Conservation (phyloP, 2,888 invertebrate genomes). For the Noctua pronuba region DNA sequence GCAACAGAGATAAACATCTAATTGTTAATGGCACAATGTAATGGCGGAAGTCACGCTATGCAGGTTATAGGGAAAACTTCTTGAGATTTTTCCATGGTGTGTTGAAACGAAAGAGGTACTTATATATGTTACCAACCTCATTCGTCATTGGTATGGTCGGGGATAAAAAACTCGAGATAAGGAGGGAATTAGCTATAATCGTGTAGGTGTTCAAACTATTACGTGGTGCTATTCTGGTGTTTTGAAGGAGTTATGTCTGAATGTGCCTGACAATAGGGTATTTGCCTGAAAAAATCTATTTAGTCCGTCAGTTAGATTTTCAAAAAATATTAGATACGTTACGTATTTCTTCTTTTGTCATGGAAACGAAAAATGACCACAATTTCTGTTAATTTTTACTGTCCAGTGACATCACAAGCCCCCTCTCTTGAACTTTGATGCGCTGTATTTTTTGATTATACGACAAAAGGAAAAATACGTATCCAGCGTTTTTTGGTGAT, state of each 20-base stretch:
- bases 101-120: conserved; percentile 2
- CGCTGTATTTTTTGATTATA: too few species aligned
- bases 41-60: conserved; percentile 56
- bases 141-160: neutral
- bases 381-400: too few species aligned
- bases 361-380: too few species aligned
- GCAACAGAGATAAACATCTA: conserved; percentile 35
- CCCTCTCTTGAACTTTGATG: too few species aligned
- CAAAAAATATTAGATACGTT: too few species aligned
- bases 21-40: conserved; percentile 42
- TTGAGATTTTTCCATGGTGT: conserved; percentile 51
- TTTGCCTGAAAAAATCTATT: too few species aligned
- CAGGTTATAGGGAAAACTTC: conserved; percentile 49
- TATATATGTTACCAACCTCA: neutral
- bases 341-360: too few species aligned
- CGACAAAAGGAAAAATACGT: too few species aligned
- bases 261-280: neutral
- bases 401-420: too few species aligned
- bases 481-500: too few species aligned
- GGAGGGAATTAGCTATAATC: neutral
- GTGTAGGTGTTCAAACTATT: neutral
- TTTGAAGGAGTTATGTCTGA: neutral
- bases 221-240: neutral
- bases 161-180: neutral
- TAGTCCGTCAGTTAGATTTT: too few species aligned